Evolutionary conservation across 2,888 invertebrate species (phyloP), one percentile per base, ranked within the genome.

Genomic region (Microplitis manilae): DNA sequence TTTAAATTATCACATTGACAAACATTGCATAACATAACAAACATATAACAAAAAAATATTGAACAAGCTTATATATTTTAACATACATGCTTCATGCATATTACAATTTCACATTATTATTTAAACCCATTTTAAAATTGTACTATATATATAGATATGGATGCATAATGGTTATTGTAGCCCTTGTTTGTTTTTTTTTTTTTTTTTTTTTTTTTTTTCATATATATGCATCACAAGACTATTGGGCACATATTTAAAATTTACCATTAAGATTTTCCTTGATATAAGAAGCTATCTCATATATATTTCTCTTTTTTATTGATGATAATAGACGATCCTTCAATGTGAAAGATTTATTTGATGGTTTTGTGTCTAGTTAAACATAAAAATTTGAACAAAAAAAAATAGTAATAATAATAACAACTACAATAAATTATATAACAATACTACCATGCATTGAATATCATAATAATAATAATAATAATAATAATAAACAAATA

Each of bases 261-360:
- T 87, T 90, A 90, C 89, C 89, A 81, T 89, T 87, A 75, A 88
- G 85, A 85, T 89, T 89, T 84, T 89, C 88, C 90, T 88, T 89
- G 87, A 90, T 86, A 89, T 87, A 89, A 81, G 90, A 88, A 86
- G 90, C 87, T 84, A 90, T 89, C 86, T 90, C 88, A 83, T 87
- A 86, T 84, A 90, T 88, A 84, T 89, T 88, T 87, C 85, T 88
- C 85, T 86, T 84, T 83, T 88, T 90, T 83, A 90, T 86, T 41
- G 88, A 84, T 77, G 90, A 87, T 84, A 88, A 85, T 85, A 90
- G 87, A 83, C 88, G 88, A 83, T 88, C 87, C 84, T 87, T 85
- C 79, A 90, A 87, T 79, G 88, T 87, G 80, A 85, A 84, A 85
- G 86, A 84, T 82, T 87, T 90, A 87, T 85, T 87, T 78, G 89